These are phyloP conservation scores for Cynoglossus semilaevis DNA, from an alignment of 2,113 vertebrate species.

Conservation along the genomic window DNA sequence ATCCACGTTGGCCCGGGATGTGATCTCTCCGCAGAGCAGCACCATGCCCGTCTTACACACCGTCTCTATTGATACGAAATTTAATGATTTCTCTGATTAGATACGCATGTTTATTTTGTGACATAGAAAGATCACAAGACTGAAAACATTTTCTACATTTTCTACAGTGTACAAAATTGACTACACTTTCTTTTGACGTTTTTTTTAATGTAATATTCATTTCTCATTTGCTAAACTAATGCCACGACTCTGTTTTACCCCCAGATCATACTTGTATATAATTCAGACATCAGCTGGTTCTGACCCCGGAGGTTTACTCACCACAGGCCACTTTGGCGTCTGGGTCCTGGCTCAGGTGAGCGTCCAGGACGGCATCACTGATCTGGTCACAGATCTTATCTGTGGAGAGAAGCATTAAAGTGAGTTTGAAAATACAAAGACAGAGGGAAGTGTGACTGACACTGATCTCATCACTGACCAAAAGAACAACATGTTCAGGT, in stretches of 20 bases:
- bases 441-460: too few species aligned
- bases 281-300: background rate
- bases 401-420: slow-evolving; percentile 56
- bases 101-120: background rate
- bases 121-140: background rate
- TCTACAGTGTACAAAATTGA: too few species aligned
- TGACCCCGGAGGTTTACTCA: slow-evolving; percentile 60
- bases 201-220: too few species aligned
- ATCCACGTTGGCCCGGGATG: slow-evolving; percentile 88
- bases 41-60: slow-evolving; percentile 99
- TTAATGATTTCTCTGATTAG: too few species aligned
- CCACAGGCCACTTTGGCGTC: slow-evolving; percentile 97
- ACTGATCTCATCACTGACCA: too few species aligned
- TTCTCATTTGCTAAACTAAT: too few species aligned
- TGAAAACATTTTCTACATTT: too few species aligned
- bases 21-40: slow-evolving; percentile 94
- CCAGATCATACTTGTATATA: background rate
- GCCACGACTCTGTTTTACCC: background rate
- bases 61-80: slow-evolving; percentile 80
- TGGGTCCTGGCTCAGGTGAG: slow-evolving; percentile 91
- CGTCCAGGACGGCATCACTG: slow-evolving; percentile 94
- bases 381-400: slow-evolving; percentile 99
- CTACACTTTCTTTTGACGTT: too few species aligned
- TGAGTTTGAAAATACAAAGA: too few species aligned
- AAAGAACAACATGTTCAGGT: too few species aligned